Conservation (phyloP, 1,140 invertebrate genomes). For the Eciton burchellii region DNA sequence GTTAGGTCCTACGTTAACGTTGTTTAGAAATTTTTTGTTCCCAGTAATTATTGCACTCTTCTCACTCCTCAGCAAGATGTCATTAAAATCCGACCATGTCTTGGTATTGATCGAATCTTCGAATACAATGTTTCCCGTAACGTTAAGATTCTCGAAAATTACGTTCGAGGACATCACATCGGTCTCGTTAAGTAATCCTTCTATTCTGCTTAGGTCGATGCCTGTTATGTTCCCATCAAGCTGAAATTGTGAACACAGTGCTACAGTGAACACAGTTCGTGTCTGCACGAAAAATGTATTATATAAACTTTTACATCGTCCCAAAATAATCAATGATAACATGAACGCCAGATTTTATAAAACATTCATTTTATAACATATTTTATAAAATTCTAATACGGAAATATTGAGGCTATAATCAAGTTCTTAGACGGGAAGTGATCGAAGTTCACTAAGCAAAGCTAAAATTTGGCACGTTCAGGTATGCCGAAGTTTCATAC, state of each 20-base stretch:
- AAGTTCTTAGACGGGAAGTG: no score
- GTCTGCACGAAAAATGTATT: no score
- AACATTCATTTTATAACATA: no score
- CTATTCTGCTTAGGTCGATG: not conserved
- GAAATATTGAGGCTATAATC: no score
- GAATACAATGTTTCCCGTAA: constrained; percentile 73
- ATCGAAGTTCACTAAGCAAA: no score
- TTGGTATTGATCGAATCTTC: constrained; percentile 62
- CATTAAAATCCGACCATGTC: constrained; percentile 67
- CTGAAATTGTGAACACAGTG: constrained; percentile 56
- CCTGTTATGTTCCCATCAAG: constrained; percentile 75
- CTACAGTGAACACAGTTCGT: no score
- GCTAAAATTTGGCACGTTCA: no score
- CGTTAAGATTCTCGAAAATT: constrained; percentile 67
- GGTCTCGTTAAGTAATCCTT: constrained; percentile 65
- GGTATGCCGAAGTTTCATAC: no score
- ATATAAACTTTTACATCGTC: no score
- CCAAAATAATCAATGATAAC: no score
- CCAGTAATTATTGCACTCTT: constrained; percentile 71
- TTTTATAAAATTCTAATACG: no score
- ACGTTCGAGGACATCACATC: constrained; percentile 56
- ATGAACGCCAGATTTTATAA: no score
- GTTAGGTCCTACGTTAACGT: constrained; percentile 62
- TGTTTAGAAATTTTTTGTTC: constrained; percentile 71
- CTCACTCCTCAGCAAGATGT: constrained; percentile 75